Evolutionary conservation across 1,140 invertebrate genomes (phyloP), one percentile per base, ranked within the genome.

Genomic region (Maniola jurtina): DNA sequence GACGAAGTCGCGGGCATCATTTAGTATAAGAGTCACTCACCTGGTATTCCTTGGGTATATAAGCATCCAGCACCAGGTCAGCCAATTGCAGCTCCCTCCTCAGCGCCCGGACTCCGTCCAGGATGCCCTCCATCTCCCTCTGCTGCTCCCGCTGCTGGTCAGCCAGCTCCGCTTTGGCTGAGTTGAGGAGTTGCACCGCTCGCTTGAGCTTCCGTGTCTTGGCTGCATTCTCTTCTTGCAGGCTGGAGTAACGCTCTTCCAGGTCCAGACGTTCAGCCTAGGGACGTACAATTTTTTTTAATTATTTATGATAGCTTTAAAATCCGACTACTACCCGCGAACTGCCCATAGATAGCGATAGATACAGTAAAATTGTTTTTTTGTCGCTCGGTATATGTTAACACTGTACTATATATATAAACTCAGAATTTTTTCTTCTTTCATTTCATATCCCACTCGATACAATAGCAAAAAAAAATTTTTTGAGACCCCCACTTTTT

Each of bases 111-210:
- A 99, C 95, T 73, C 97, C 97, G 81, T 99, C 98, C 63, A 99
- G 91, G 35, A 99, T 93, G 15, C 96, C 97, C 88, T 99, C 98
- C 94, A 98, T 98, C 91, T 99, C 98, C 59, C 97, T 89, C 89
- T 99, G 98, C 83, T 99, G 97, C 81, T 99, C 99, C 71, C 97
- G 94, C 79, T 97, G 95, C 66, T 98, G 93, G 89, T 99, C 98
- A 3, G 94, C 94, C 25, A 98, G 88, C 83, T 99, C 97, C 0
- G 95, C 95, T 81, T 97, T 97, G 0, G 96, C 95, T 13, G 94
- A 94, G 86, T 96, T 94, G 38, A 97, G 90, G 84, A 97, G 93
- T 47, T 94, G 94, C 71, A 95, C 96, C 0, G 98, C 95, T 73
- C 97, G 96, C 80, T 97, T 97, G 25, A 99, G 92, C 88, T 99